These are phyloP conservation scores for Catotricha subobsoleta DNA, from an alignment of 2,888 invertebrate genomes.

Conservation along the genomic window DNA sequence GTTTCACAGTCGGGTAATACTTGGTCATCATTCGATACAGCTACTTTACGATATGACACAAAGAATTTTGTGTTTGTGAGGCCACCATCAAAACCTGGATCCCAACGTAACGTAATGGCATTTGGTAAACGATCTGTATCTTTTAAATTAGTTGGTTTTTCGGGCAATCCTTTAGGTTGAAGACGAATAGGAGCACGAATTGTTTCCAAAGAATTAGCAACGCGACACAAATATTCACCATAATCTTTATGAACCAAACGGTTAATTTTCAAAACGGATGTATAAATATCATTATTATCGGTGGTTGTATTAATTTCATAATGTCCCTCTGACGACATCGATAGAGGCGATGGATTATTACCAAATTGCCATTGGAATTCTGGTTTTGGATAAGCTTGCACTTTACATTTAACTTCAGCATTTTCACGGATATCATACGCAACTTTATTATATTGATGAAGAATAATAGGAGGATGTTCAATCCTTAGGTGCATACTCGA, in stretches of 20 bases:
- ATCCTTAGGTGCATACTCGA: slow-evolving; percentile 80
- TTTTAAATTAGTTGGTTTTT: slow-evolving; percentile 54
- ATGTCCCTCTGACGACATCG: slow-evolving; percentile 66
- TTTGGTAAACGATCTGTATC: slow-evolving; percentile 60
- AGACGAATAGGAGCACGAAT: slow-evolving; percentile 57
- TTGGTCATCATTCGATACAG: slow-evolving; percentile 39
- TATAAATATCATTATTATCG: slow-evolving; percentile 72
- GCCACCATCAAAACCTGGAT: slow-evolving; percentile 81
- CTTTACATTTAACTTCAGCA: slow-evolving; percentile 72
- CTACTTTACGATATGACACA: slow-evolving; percentile 58
- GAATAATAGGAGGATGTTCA: slow-evolving; percentile 76
- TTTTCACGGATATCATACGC: slow-evolving; percentile 71
- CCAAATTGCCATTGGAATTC: slow-evolving; percentile 85
- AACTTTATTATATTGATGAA: slow-evolving; percentile 72
- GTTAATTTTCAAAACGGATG: slow-evolving; percentile 54
- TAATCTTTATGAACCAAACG: slow-evolving; percentile 68
- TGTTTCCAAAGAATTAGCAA: slow-evolving; percentile 64
- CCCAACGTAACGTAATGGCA: slow-evolving; percentile 67
- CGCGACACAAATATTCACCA: slow-evolving; percentile 80
- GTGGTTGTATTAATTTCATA: slow-evolving; percentile 68
- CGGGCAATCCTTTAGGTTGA: slow-evolving; percentile 76
- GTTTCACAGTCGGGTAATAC: slow-evolving; percentile 42
- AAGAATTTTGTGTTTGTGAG: slow-evolving; percentile 72
- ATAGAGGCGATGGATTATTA: slow-evolving; percentile 51
- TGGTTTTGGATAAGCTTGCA: slow-evolving; percentile 82